These are phyloP conservation scores for Conus betulinus DNA, from an alignment of 1,140 invertebrate species.

Conservation along the genomic window DNA sequence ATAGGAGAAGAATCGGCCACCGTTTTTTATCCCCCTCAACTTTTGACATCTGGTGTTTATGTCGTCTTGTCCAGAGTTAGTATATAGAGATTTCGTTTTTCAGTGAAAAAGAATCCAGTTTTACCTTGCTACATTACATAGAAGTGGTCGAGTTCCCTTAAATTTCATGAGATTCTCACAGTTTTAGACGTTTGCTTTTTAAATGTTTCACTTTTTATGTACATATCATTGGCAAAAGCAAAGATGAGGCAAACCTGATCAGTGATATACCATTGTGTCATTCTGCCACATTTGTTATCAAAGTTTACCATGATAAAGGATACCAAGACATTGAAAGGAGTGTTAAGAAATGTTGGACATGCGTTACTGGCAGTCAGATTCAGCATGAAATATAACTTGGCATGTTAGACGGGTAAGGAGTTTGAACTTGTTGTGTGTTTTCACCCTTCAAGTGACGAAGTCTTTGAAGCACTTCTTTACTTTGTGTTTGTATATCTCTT, in stretches of 20 bases:
- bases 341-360: not conserved
- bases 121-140: not conserved
- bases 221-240: not conserved
- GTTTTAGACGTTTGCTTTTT: not conserved
- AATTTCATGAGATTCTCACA: not conserved
- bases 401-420: not conserved
- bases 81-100: not conserved
- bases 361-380: not conserved
- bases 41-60: not conserved
- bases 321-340: no score
- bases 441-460: not conserved
- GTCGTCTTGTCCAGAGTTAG: not conserved
- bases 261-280: not conserved
- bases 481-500: not conserved
- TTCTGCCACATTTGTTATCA: not conserved
- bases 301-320: not conserved
- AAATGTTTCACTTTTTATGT: not conserved
- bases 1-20: not conserved
- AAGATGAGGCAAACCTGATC: not conserved
- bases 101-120: no score
- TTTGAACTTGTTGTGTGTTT: not conserved
- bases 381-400: not conserved
- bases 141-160: not conserved
- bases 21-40: not conserved
- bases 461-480: not conserved